Percentiles rank a stretch among this genome's conserved stretches.
Conservation (phyloP, 2,888 invertebrate species). For the Mycalesis mineus region DNA sequence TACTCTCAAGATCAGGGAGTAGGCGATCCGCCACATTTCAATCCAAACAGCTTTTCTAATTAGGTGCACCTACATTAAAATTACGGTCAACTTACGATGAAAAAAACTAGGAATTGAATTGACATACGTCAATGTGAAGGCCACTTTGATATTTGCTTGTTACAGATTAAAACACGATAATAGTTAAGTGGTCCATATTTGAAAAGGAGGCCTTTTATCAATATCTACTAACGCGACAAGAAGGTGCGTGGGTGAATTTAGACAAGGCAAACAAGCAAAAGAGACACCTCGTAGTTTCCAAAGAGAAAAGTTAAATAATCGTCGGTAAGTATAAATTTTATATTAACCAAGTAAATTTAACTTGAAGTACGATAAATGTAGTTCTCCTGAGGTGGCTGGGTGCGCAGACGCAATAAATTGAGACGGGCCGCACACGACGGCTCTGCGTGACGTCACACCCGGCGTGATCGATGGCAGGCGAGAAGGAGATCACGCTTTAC, state of each 20-base stretch:
- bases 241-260: constrained; percentile 7
- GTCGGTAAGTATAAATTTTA: constrained; percentile 3
- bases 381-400: constrained; percentile 52
- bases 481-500: constrained; percentile 53
- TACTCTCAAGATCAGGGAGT: constrained; percentile 62
- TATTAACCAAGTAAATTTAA: constrained; percentile 18
- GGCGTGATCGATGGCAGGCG: constrained; percentile 70
- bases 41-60: constrained; percentile 18
- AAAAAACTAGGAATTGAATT: constrained; percentile 25
- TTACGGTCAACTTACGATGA: constrained; percentile 5
- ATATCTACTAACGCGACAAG: constrained; percentile 2
- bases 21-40: constrained; percentile 74
- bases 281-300: too few relatives aligned
- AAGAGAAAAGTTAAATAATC: not conserved
- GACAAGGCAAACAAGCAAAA: not conserved
- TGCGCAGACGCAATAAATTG: constrained; percentile 76
- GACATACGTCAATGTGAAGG: constrained; percentile 27
- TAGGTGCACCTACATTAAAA: constrained; percentile 1
- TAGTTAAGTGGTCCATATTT: constrained; percentile 9
- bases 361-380: constrained; percentile 28
- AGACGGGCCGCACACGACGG: constrained; percentile 76
- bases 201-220: constrained; percentile 7
- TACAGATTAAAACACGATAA: constrained; percentile 23
- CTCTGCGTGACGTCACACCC: constrained; percentile 77
- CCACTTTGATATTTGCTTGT: constrained; percentile 12